A percentile compares a stretch with the other conserved stretches of the same genome.
Conservation (phyloP, 2,113 vertebrate species). For the Tragelaphus buxtoni region DNA sequence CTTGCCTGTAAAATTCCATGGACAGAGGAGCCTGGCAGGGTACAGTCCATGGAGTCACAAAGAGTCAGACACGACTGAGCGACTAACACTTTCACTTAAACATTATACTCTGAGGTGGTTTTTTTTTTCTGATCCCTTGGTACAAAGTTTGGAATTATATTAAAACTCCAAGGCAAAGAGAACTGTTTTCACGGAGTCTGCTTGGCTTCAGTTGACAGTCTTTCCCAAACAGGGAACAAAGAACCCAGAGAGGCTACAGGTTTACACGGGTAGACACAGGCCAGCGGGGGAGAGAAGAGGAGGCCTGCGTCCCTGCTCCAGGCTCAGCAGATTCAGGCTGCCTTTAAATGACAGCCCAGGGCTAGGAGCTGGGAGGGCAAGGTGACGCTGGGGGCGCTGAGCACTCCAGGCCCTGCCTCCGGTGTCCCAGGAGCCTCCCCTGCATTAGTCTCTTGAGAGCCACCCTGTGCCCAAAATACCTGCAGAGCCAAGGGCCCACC, state of each 20-base stretch:
- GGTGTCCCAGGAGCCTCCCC: neutral
- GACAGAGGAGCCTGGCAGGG: neutral
- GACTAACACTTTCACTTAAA: neutral
- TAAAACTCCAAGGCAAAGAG: neutral
- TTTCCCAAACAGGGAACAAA: neutral
- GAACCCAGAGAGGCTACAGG: neutral
- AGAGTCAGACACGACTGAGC: neutral
- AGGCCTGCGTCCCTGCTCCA: neutral
- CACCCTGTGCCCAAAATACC: conserved; percentile 10
- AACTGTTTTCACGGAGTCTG: neutral
- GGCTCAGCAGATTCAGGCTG: neutral
- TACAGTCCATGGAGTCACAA: neutral
- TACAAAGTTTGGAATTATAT: neutral
- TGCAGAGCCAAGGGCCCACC: neutral
- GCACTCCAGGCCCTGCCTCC: neutral
- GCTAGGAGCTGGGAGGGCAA: neutral
- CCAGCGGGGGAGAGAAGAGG: neutral
- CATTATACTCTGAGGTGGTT: neutral
- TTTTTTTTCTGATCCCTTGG: neutral
- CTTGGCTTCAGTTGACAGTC: neutral
- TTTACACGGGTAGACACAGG: neutral
- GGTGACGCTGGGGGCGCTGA: neutral
- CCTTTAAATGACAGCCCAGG: neutral
- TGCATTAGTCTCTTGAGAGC: neutral
- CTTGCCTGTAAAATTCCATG: neutral